These are phyloP conservation scores for Cheilosia vernalis DNA, from an alignment of 2,888 invertebrate species.

Conservation along the genomic window DNA sequence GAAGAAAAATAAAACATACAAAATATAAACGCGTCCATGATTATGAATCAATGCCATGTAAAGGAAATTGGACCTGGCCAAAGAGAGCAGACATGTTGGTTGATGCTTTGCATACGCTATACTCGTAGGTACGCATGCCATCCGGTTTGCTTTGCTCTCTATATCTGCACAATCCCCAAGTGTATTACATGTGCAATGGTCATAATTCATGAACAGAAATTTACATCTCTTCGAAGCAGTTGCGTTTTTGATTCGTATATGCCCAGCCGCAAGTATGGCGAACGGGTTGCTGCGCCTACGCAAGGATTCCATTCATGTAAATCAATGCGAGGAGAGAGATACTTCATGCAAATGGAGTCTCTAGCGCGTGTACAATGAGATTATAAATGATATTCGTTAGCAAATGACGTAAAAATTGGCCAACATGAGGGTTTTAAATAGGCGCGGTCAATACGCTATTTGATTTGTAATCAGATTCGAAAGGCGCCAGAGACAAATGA, in stretches of 20 bases:
- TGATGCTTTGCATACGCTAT: constrained; percentile 50
- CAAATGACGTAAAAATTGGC: constrained; percentile 72
- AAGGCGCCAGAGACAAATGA: constrained; percentile 71
- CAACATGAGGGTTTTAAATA: constrained; percentile 24
- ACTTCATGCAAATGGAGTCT: constrained; percentile 63
- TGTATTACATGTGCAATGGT: constrained; percentile 73
- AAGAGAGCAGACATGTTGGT: constrained; percentile 61
- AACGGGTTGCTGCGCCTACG: constrained; percentile 65
- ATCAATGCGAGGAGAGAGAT: constrained; percentile 56
- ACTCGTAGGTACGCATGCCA: constrained; percentile 40
- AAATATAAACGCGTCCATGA: constrained; percentile 73
- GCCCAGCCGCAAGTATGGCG: constrained; percentile 65
- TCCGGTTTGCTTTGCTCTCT: constrained; percentile 35
- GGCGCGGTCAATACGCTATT: constrained; percentile 53
- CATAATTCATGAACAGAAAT: constrained; percentile 75
- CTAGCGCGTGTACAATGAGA: constrained; percentile 66
- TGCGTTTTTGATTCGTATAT: constrained; percentile 71
- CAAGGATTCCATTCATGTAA: constrained; percentile 72
- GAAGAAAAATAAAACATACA: constrained; percentile 24
- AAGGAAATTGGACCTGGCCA: constrained; percentile 71
- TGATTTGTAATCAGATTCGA: constrained; percentile 61
- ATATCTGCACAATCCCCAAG: constrained; percentile 14
- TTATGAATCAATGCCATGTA: constrained; percentile 75
- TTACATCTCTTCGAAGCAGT: constrained; percentile 69
- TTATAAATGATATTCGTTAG: constrained; percentile 75